Evolutionary conservation across 2,888 invertebrate species (phyloP), one percentile per base, ranked within the genome.

Genomic region (Nasonia oneida): DNA sequence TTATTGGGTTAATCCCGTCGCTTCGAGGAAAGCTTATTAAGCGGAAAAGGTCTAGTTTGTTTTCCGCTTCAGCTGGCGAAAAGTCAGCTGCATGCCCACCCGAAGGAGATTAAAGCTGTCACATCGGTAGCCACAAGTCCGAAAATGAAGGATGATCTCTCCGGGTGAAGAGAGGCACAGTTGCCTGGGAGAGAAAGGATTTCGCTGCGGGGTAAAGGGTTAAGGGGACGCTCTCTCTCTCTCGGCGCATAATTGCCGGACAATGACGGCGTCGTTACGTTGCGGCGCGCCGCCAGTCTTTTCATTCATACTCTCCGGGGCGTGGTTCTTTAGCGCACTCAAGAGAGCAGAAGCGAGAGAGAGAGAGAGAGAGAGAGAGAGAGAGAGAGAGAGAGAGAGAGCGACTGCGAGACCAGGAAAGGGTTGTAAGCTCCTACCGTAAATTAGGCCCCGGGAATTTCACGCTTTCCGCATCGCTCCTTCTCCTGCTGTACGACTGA

Each of bases 251-350:
- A 88, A 88, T 88, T 86, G 84, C 47, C 85, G 84, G 83, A 87
- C 87, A 88, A 89, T 87, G 81, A 87, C 86, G 50, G 76, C 79
- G 89, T 91, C 90, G 90, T 91, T 91, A 90, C 88, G 84, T 90
- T 89, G 90, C 82, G 90, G 90, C 89, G 57, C 79, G 70, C 57
- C 47, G 23, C 53, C 57, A 61, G 23, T 53, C 39, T 61, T n/a
- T 39, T 29, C 61, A 33, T 37, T 39, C 81, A 64, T 18, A 37
- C 42, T 81, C 61, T 61, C 71, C 61, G 23, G 79, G 84, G 85
- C 84, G 84, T 82, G 81, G 86, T 83, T 77, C 84, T 81, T 77
- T 81, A 76, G 77, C 77, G 73, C 39, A 81, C 71, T 85, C 81
- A 80, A 53, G 75, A 37, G 73, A 18, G 37, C 37, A 37, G 37